Evolutionary conservation across 2,888 invertebrate genomes (phyloP).

Genomic region (Tetranychus piercei): DNA sequence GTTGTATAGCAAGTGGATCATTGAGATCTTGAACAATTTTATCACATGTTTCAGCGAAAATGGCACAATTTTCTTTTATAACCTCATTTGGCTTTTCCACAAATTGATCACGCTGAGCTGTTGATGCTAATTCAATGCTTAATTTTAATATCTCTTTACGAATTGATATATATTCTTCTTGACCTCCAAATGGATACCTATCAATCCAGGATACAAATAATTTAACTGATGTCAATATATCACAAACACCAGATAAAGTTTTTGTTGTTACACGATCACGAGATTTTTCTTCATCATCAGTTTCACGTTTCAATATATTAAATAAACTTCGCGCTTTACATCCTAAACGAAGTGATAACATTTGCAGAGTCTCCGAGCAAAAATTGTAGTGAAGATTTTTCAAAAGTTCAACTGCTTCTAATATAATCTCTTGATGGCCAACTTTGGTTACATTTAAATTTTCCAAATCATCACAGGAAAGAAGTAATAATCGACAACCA

Average conservation of each 20-base stretch:
- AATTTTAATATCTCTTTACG: conserved; percentile 53
- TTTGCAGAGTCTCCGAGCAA: conserved; percentile 75
- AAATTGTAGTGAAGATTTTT: conserved; percentile 80
- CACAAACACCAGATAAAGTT: conserved; percentile 64
- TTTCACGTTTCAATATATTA: conserved; percentile 42
- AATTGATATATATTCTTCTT: conserved; percentile 46
- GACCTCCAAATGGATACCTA: conserved; percentile 41
- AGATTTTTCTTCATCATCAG: conserved; percentile 17
- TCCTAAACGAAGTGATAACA: conserved; percentile 61
- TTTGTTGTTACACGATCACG: conserved; percentile 48
- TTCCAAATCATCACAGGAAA: conserved; percentile 71
- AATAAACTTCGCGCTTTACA: conserved; percentile 59
- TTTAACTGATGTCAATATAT: conserved; percentile 63
- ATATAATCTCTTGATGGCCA: conserved; percentile 78
- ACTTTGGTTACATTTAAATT: conserved; percentile 64
- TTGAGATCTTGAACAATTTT: conserved; percentile 57
- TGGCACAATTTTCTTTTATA: conserved; percentile 35
- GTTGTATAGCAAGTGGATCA: conserved; percentile 77
- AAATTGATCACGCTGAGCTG: conserved; percentile 74
- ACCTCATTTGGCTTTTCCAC: conserved; percentile 65
- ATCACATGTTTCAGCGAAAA: conserved; percentile 59
- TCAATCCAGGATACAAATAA: conserved; percentile 70
- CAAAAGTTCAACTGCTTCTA: conserved; percentile 77
- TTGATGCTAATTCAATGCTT: conserved; percentile 67
- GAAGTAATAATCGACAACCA: conserved; percentile 59